phyloP scores from a whole-genome alignment of 2,888 invertebrate species.

The Tetheella fluctuosa region DNA sequence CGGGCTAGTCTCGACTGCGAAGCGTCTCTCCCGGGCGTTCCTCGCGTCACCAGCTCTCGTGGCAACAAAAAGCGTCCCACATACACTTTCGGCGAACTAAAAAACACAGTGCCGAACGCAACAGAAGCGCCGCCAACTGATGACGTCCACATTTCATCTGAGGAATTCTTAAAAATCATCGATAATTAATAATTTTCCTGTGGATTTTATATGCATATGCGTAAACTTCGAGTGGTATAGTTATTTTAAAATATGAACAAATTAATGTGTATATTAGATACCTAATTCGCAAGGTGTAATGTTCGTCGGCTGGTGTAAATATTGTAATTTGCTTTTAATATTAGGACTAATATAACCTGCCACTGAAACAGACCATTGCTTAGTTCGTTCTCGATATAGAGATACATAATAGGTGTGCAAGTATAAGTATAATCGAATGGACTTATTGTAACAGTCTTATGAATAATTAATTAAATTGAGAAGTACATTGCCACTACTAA shows the following conservation, averaged over 20 bases:
- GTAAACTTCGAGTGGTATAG: slow-evolving; percentile 34
- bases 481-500: slow-evolving; percentile 14
- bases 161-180: slow-evolving; percentile 72
- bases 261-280: slow-evolving; percentile 69
- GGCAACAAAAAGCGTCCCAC: slow-evolving; percentile 49
- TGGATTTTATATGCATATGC: slow-evolving; percentile 35
- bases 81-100: slow-evolving; percentile 79
- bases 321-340: slow-evolving; percentile 81
- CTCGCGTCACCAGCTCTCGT: slow-evolving; percentile 32
- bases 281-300: slow-evolving; percentile 53
- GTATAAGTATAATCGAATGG: neutral
- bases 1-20: slow-evolving; percentile 66
- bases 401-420: neutral
- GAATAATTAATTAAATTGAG: slow-evolving; percentile 19
- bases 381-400: slow-evolving; percentile 42
- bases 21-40: slow-evolving; percentile 43
- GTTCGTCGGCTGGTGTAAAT: slow-evolving; percentile 75
- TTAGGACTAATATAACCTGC: slow-evolving; percentile 69
- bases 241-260: slow-evolving; percentile 53
- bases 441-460: slow-evolving; percentile 18
- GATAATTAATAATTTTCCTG: slow-evolving; percentile 59
- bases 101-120: slow-evolving; percentile 72
- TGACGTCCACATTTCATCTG: slow-evolving; percentile 63
- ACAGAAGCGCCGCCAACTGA: slow-evolving; percentile 47
- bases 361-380: slow-evolving; percentile 82